A percentile compares a stretch with the other conserved stretches of the same genome.
Evolutionary conservation across 2,113 vertebrate genomes (phyloP).

Genomic region (Takifugu bimaculatus): DNA sequence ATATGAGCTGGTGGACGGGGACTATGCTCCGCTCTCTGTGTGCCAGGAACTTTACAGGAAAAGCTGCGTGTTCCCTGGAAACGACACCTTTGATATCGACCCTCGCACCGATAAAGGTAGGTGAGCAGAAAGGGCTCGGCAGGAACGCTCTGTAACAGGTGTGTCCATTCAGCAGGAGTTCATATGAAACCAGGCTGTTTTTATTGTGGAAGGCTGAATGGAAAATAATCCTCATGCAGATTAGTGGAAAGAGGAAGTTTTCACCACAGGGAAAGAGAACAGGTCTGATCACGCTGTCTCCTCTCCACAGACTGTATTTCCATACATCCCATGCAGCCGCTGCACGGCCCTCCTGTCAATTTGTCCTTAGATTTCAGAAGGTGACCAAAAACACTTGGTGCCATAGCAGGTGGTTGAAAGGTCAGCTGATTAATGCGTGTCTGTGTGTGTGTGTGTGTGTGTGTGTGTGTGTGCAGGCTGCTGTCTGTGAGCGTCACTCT

Average conservation of each 20-base stretch:
- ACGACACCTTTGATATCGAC: constrained; percentile 88
- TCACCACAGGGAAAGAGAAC: neutral
- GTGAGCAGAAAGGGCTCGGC: no score
- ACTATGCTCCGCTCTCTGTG: constrained; percentile 76
- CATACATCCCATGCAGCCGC: constrained; percentile 68
- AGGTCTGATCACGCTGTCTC: neutral
- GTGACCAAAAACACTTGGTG: constrained; percentile 56
- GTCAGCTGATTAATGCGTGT: neutral
- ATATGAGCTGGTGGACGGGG: constrained; percentile 72
- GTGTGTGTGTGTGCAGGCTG: constrained; percentile 73
- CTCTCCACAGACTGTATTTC: constrained; percentile 82
- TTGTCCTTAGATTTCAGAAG: constrained; percentile 88
- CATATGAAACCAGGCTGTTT: constrained; percentile 7
- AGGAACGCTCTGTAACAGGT: neutral
- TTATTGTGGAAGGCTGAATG: constrained; percentile 29
- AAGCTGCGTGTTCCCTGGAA: constrained; percentile 80
- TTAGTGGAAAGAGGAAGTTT: constrained; percentile 47
- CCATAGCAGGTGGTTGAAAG: neutral
- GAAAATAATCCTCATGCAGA: constrained; percentile 42
- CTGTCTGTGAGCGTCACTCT: constrained; percentile 82
- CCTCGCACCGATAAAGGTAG: constrained; percentile 85
- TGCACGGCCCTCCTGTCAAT: constrained; percentile 66
- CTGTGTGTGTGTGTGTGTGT: neutral
- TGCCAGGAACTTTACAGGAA: constrained; percentile 87
- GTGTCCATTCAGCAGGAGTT: neutral